Evolutionary conservation across 2,888 invertebrate species (phyloP), one percentile per base, ranked within the genome.

Genomic region (Rhabditophanes sp.): DNA sequence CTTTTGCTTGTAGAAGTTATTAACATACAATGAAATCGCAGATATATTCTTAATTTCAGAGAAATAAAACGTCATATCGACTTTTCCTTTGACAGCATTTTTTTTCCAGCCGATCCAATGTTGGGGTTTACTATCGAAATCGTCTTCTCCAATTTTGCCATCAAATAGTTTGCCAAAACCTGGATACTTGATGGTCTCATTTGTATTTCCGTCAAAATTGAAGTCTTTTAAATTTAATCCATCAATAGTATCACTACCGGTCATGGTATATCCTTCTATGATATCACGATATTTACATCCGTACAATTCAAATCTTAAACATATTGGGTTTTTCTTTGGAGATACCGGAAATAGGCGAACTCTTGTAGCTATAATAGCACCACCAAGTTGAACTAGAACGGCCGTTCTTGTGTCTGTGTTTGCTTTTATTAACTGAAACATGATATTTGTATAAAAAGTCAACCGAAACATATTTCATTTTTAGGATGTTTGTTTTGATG

Each of bases 241-340:
- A 49, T 76, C 75, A 46, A 79, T 79, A 18, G 79, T 73, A 58
- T 77, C 76, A 11, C 84, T 84, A 66, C 82, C 80, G 11, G 81
- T 80, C 77, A 83, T 81, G 29, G 79, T 76, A 69, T 85, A 87
- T 41, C 80, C 77, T 18, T 15, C 21, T 11, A 6, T 6, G 34
- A 75, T 69, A 80, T 80, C 78, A 63, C 75, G 77, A 78, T 82
- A 82, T 25, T 73, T 72, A 65, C 84, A 85, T 15, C 85, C 85
- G 66, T 82, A 83, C 18, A 85, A 67, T 66, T 85, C 85, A 20
- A 84, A 80, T 41, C 85, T 71, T 80, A 87, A 79, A 70, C 85
- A 87, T 32, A 84, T 81, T 0, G 82, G 84, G 41, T 83, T 74
- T 4, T 76, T 75, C 62, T 80, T 78, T 43, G 76, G 75, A 65